phyloP scores from a whole-genome alignment of 2,113 vertebrate species.

The Hydrochoerus hydrochaeris region DNA sequence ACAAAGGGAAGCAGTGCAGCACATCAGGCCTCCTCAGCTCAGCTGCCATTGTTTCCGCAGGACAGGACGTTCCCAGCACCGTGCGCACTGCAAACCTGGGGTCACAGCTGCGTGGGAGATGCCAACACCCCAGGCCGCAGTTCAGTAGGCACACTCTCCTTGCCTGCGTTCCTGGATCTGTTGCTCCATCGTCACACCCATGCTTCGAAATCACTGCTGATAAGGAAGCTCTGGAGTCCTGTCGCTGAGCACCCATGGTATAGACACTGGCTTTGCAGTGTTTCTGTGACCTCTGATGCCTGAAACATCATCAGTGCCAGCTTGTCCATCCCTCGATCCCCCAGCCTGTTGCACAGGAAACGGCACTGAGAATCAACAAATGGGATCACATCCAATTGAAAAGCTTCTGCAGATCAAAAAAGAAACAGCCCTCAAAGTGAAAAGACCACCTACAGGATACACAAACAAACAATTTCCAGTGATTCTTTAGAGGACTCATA shows the following conservation, averaged over 20 bases:
- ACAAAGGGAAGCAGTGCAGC: too few relatives aligned
- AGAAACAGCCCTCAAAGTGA: neutral
- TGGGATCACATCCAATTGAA: neutral
- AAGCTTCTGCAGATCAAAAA: neutral
- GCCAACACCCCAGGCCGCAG: too few relatives aligned
- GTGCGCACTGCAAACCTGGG: fast-evolving
- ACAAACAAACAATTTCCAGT: neutral
- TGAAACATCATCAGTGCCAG: neutral
- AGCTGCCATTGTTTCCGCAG: too few relatives aligned
- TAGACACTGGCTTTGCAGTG: neutral
- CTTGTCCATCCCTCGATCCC: too few relatives aligned
- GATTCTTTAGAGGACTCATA: neutral
- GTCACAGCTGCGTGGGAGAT: fast-evolving
- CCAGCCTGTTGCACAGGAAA: neutral
- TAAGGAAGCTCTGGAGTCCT: too few relatives aligned
- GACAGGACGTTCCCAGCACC: neutral
- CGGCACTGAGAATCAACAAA: neutral
- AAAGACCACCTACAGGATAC: neutral
- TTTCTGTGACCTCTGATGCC: neutral
- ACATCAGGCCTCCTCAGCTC: fast-evolving
- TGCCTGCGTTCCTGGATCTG: too few relatives aligned
- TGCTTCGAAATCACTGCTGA: neutral
- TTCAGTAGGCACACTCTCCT: too few relatives aligned
- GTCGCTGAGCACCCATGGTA: too few relatives aligned
- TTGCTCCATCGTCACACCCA: fast-evolving